Base-by-base conservation (phyloP, 1,140 invertebrate genomes). In the Manduca sexta region DNA sequence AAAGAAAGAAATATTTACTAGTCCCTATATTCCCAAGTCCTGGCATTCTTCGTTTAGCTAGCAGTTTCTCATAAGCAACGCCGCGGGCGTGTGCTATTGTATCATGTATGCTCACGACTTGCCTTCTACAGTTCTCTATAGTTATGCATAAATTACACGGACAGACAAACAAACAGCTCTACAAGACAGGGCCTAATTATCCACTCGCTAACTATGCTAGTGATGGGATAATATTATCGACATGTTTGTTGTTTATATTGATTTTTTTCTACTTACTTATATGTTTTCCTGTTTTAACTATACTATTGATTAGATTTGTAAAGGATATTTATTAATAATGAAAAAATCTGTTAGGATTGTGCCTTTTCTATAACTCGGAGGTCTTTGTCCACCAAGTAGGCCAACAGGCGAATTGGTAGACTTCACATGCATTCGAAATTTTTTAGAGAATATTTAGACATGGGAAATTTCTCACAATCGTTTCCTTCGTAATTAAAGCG, bases 71-170 rank as follows among this genome's bases (percentile, higher is more conserved):
- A n/a, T 26, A 26, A 26, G 21, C 8, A 26, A 8, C 21, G 29
- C 4, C 3, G 33, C 11, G 13, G 33, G 33, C 11, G 13, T 3
- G 13, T n/a, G n/a, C n/a, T n/a, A n/a, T n/a, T n/a, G n/a, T n/a
- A n/a, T n/a, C 3, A 12, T 34, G 13, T 34, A 12, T 34, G 33
- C 33, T 14, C 11, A 34, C 11, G 11, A 34, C 1, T 8, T 14
- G 29, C 11, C 13, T n/a, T 15, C 12, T 15, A 8, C 16, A 38
- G 10, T n/a, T n/a, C 35, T 6, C n/a, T 15, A 16, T 38, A 38
- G 35, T 15, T 38, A 38, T 15, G 35, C 35, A 38, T 38, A 14
- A 38, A 16, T 38, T 38, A 38, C 14, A 38, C 35, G 16, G 16
- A 38, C 35, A 15, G 16, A 38, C 35, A 38, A 15, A 14, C 35